Percentiles rank a stretch among this genome's conserved stretches.
Evolutionary conservation across 2,888 invertebrate species (phyloP).

Genomic region (Cryptocephalus moraei): DNA sequence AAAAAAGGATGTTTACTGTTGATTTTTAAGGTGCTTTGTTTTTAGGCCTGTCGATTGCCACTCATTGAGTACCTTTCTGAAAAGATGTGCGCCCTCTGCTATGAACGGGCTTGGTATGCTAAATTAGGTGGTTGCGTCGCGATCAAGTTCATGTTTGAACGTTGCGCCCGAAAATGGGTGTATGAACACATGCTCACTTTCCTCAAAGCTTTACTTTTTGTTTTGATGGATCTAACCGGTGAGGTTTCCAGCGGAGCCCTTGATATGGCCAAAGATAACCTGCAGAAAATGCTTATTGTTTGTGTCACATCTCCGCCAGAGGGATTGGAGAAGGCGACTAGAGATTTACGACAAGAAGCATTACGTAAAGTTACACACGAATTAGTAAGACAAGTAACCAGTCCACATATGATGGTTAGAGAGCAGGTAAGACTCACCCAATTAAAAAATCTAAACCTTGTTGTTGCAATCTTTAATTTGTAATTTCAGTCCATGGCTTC

Average conservation of each 20-base stretch:
- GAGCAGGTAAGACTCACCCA: slow-evolving; percentile 56
- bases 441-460: too few relatives aligned
- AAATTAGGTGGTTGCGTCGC: slow-evolving; percentile 94
- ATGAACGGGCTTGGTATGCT: slow-evolving; percentile 96
- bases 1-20: too few relatives aligned
- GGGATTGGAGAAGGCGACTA: slow-evolving; percentile 41
- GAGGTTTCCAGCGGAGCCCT: slow-evolving; percentile 95
- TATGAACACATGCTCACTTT: slow-evolving; percentile 81
- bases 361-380: slow-evolving; percentile 86
- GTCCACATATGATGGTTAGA: slow-evolving; percentile 82
- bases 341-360: slow-evolving; percentile 66
- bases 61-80: slow-evolving; percentile 92
- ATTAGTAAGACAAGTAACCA: slow-evolving; percentile 85
- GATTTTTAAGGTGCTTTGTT: not conserved
- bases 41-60: slow-evolving; percentile 77
- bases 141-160: slow-evolving; percentile 79
- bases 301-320: slow-evolving; percentile 56
- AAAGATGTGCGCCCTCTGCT: slow-evolving; percentile 87
- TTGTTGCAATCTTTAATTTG: slow-evolving; percentile 5
- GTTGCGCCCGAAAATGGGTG: slow-evolving; percentile 81
- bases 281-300: slow-evolving; percentile 78
- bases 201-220: slow-evolving; percentile 78
- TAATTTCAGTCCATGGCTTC: slow-evolving; percentile 24
- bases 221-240: slow-evolving; percentile 90
- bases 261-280: slow-evolving; percentile 86